Conservation (phyloP, 2,797 vertebrate species). For the Tachyglossus aculeatus region DNA sequence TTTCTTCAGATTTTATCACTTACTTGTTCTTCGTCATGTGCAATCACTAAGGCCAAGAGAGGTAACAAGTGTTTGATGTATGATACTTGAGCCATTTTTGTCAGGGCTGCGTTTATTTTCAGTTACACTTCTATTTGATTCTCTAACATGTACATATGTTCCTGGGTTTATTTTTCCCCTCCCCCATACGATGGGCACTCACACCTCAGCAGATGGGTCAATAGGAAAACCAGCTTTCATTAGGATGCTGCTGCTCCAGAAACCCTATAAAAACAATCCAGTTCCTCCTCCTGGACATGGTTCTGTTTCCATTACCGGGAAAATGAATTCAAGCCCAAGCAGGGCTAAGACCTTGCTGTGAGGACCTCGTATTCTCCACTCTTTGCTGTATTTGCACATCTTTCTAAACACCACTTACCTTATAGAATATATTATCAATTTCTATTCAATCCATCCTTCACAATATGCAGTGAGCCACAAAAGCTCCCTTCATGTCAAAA, state of each 20-base stretch:
- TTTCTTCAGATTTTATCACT: conserved; percentile 96
- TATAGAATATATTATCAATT: conserved; percentile 51
- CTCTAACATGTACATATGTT: conserved; percentile 73
- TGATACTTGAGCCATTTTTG: conserved; percentile 89
- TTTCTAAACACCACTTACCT: conserved; percentile 74
- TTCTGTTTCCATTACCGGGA: conserved; percentile 67
- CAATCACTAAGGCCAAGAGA: conserved; percentile 88
- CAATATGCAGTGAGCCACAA: conserved; percentile 46
- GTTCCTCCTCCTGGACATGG: conserved; percentile 48
- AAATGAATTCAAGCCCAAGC: conserved; percentile 68
- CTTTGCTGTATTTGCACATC: conserved; percentile 73
- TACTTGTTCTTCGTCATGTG: conserved; percentile 93
- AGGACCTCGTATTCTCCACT: conserved; percentile 75
- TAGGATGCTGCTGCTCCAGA: conserved; percentile 69
- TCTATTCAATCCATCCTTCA: conserved; percentile 49
- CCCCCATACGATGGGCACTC: conserved; percentile 77
- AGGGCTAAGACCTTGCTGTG: conserved; percentile 67
- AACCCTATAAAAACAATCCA: conserved; percentile 72
- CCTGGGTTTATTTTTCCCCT: conserved; percentile 70
- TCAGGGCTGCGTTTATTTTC: conserved; percentile 85
- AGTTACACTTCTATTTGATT: conserved; percentile 72
- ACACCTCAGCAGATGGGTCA: conserved; percentile 73
- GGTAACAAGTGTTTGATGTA: conserved; percentile 96
- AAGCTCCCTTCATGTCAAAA: conserved; percentile 55
- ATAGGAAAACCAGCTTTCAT: conserved; percentile 73